Base-by-base conservation (phyloP, 2,888 invertebrate genomes). In the Apotomis turbidana region DNA sequence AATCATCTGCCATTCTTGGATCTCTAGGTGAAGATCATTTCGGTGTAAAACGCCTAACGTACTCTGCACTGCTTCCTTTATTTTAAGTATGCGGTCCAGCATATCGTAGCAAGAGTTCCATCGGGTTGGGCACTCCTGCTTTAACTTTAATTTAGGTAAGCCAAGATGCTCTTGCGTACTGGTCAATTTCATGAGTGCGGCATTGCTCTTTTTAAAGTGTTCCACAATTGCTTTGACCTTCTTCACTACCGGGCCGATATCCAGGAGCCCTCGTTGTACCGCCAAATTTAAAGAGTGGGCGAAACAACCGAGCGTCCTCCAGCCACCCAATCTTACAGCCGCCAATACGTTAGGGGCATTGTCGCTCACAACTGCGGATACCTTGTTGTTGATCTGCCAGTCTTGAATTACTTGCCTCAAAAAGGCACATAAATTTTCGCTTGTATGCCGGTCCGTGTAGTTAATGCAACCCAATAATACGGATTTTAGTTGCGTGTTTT, bases 201-300 rank as follows among this genome's bases (percentile, higher is more conserved):
- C 46, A 15, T 44, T 44, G 41, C 60, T 60, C 15, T 41, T 60
- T 60, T 60, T 60, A 12, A 60, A 60, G 15, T 12, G 15, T 15
- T 60, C 60, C 1, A 60, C 46, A 9, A 67, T 36, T 9, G 49
- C 4, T 27, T 67, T 59, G 0, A 58, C 58, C 12, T 59, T 59
- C 3, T 10, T 12, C 1, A 59, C 10, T 6, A 67, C 67, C 9
- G 44, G 9, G 8, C 8, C 4, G 1, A 67, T 38, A 12, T 67
- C 51, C 0, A 6, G 12, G 9, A 67, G 9, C 3, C 36, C 58
- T 36, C 58, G n/a, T 49, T 67, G 51, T 3, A 67, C 67, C 41
- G 41, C 41, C 41, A 41, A 41, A 67, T 59, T 67, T 3, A 67
- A 36, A 5, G 67, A 66, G 4, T 67, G 67, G 0, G 67, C 67